Base-by-base conservation (phyloP, 2,888 invertebrate genomes). In the Serripes groenlandicus region DNA sequence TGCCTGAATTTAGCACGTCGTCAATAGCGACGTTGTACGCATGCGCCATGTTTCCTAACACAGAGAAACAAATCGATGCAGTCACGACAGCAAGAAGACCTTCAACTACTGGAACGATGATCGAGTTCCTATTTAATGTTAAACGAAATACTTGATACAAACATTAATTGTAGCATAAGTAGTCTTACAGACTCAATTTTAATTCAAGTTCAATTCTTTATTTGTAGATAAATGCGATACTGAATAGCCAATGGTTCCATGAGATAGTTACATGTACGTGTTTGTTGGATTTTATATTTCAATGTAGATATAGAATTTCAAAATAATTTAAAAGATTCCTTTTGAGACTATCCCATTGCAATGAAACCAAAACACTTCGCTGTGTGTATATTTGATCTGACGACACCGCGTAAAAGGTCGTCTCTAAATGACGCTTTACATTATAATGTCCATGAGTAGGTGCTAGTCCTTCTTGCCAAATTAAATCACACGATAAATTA, bases 41-140 rank as follows among this genome's bases (percentile, higher is more conserved):
- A 21, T 56, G 32, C 2, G 77, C 77, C 77, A 77, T 77, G 71
- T 77, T 77, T 0, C 77, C 77, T n/a, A 77, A 66, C 3, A 77
- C 77, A 18, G 70, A 52, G 35, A 77, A 77, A 54, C 71, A 77
- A 11, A 71, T 52, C 21, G 68, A 7, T n/a, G 72, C 78, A 30
- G 28, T 66, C 21, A 79, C 52, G 7, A 66, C 64, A 11, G 74
- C 73, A n/a, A 74, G 26, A 0, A 42, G 9, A 23, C 35, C 49
- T 35, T 79, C 79, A 11, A 79, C 26, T 4, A 79, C 21, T 11
- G 79, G 68, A 26, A 68, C 9, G 3, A 74, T 7, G 7, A 70
- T 54, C 3, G 74, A 18, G 3, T 42, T 52, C 34, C 79, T 79
- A 72, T n/a, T n/a, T n/a, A n/a, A n/a, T n/a, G n/a, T n/a, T n/a